A percentile compares a stretch with the other conserved stretches of the same genome.
Evolutionary conservation across 2,113 vertebrate species (phyloP).

Genomic region (Brachypteracias leptosomus): DNA sequence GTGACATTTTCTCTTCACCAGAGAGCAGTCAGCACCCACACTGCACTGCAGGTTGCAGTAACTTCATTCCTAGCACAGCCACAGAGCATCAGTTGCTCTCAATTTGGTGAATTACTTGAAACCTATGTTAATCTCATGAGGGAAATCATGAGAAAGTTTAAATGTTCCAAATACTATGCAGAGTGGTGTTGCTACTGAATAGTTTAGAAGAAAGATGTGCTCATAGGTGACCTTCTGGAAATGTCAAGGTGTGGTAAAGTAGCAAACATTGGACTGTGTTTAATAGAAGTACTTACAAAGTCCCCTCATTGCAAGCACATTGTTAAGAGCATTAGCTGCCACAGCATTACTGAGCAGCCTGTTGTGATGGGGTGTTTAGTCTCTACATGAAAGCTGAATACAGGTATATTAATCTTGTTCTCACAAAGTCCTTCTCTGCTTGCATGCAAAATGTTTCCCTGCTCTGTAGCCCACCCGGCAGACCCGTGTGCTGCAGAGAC

Average conservation of each 20-base stretch:
- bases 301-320: background rate
- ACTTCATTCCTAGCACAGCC: background rate
- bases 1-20: background rate
- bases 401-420: background rate
- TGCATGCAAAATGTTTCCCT: background rate
- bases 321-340: accelerated
- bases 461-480: background rate
- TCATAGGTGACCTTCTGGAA: background rate
- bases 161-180: background rate
- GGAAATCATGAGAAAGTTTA: background rate
- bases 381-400: background rate
- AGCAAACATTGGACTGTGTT: background rate
- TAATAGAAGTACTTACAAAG: background rate
- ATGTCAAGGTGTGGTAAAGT: background rate
- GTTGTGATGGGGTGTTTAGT: background rate
- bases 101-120: background rate
- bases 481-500: background rate
- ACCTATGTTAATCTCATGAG: background rate
- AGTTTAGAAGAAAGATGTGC: background rate
- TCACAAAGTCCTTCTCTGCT: background rate
- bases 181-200: background rate
- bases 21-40: background rate
- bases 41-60: background rate
- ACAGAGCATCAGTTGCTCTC: background rate
- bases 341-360: background rate